phyloP scores from a whole-genome alignment of 2,888 invertebrate species.

The Latrodectus hesperus region DNA sequence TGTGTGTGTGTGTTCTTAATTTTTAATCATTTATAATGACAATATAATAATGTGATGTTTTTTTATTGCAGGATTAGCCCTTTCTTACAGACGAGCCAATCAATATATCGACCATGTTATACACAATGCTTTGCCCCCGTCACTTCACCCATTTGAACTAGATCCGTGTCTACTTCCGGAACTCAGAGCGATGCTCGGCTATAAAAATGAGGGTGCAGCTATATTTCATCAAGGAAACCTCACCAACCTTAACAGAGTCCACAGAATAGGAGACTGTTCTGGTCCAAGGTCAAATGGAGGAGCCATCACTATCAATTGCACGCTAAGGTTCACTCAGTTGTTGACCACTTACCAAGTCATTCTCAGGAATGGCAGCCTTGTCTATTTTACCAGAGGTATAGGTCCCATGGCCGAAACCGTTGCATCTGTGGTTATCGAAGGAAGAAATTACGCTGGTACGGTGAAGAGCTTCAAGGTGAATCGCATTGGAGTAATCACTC shows the following conservation, averaged over 20 bases:
- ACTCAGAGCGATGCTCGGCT: slow-evolving; percentile 32
- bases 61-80: slow-evolving; percentile 24
- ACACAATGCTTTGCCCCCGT: slow-evolving; percentile 10
- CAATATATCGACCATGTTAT: slow-evolving; percentile 55
- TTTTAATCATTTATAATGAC: too few relatives aligned
- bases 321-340: slow-evolving; percentile 22
- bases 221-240: slow-evolving; percentile 42
- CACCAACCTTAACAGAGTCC: slow-evolving; percentile 35
- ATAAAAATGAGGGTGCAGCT: slow-evolving; percentile 14
- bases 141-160: slow-evolving; percentile 8
- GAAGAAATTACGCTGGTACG: slow-evolving; percentile 20
- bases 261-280: slow-evolving; percentile 28
- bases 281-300: slow-evolving; percentile 33
- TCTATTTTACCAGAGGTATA: neutral
- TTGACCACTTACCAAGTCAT: slow-evolving; percentile 12
- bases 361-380: slow-evolving; percentile 31
- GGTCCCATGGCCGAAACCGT: slow-evolving; percentile 32
- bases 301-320: slow-evolving; percentile 57
- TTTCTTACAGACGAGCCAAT: slow-evolving; percentile 47
- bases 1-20: too few relatives aligned
- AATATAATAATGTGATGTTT: too few relatives aligned
- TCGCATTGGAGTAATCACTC: slow-evolving; percentile 26
- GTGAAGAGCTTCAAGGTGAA: slow-evolving; percentile 26
- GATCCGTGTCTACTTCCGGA: slow-evolving; percentile 20
- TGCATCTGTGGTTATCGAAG: slow-evolving; percentile 18